These are phyloP conservation scores for Thyatira batis DNA, from an alignment of 2,888 invertebrate species.

Conservation along the genomic window DNA sequence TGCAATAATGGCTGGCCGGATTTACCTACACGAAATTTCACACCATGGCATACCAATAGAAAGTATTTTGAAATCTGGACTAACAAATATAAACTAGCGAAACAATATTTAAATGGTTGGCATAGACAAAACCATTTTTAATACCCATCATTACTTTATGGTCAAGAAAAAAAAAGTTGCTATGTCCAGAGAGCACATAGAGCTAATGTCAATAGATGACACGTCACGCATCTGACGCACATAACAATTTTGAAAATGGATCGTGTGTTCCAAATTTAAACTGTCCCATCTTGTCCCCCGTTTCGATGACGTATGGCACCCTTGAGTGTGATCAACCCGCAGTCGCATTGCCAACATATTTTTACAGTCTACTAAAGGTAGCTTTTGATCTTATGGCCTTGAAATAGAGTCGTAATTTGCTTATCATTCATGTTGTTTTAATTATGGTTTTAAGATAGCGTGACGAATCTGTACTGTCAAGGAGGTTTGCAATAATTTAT, in stretches of 20 bases:
- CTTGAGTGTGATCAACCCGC: constrained; percentile 66
- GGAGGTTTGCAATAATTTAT: constrained; percentile 45
- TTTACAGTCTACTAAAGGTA: neutral
- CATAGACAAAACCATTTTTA: too few relatives aligned
- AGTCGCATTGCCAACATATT: constrained; percentile 23
- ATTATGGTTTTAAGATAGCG: constrained; percentile 25
- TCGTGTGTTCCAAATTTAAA: constrained; percentile 68
- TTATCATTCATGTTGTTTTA: neutral
- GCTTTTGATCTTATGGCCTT: neutral
- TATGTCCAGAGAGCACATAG: too few relatives aligned
- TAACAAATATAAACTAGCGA: too few relatives aligned
- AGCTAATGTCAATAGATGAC: neutral
- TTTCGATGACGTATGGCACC: constrained; percentile 67
- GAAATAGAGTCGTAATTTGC: neutral
- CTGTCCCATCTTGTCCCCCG: constrained; percentile 57
- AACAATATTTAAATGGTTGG: too few relatives aligned
- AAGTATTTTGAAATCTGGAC: too few relatives aligned
- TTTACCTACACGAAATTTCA: too few relatives aligned
- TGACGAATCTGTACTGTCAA: constrained; percentile 51
- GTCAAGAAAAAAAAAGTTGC: too few relatives aligned
- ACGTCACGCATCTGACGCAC: neutral
- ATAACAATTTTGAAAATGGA: constrained; percentile 58
- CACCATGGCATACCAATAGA: too few relatives aligned
- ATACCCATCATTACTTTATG: too few relatives aligned
- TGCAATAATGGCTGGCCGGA: too few relatives aligned